Base-by-base conservation (phyloP, 2,113 vertebrate species). In the Rhabdomys dilectus region DNA sequence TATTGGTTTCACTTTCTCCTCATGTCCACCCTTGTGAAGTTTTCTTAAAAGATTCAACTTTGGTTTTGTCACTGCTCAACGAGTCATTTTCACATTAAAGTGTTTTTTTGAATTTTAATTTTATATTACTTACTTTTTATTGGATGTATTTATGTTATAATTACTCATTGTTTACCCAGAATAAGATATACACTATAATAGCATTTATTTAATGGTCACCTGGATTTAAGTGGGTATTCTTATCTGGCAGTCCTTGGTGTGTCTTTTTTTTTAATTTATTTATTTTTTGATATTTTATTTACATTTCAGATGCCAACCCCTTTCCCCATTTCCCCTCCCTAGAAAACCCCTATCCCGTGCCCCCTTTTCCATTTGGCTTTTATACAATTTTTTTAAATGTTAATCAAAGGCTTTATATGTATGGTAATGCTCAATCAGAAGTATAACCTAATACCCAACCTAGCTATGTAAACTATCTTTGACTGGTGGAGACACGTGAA, bases 81-180 rank as follows among this genome's bases (percentile, higher is more conserved):
- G 78, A 64, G 15, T 45, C 4, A 76, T 80, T 95, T 89, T 70
- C 11, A 56, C 72, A 62, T 81, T 89, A n/a, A 92, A n/a, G n/a
- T n/a, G n/a, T n/a, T n/a, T n/a, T n/a, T n/a, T 94, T 89, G 48
- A 88, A 64, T 91, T 42, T 64, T 31, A 75, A 86, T 56, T 91
- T 95, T 29, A 73, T n/a, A 88, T 84, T 72, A 34, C 34, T 95
- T 42, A 42, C 64, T 6, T 91, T 10, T 51, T 93, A 17, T 62
- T 88, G 45, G 11, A 48, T 11, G 66, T 68, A 53, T 22, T 70
- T 56, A n/a, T n/a, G n/a, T n/a, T n/a, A n/a, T 62, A 62, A 78
- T 36, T 62, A 62, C 19, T 93, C 5, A 72, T 73, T 85, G 19
- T 90, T 89, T 78, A 56, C 42, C 11, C 76, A 31, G 84, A 96